Base-by-base conservation (phyloP, 2,888 invertebrate genomes). In the Lacanobia wlatinum region DNA sequence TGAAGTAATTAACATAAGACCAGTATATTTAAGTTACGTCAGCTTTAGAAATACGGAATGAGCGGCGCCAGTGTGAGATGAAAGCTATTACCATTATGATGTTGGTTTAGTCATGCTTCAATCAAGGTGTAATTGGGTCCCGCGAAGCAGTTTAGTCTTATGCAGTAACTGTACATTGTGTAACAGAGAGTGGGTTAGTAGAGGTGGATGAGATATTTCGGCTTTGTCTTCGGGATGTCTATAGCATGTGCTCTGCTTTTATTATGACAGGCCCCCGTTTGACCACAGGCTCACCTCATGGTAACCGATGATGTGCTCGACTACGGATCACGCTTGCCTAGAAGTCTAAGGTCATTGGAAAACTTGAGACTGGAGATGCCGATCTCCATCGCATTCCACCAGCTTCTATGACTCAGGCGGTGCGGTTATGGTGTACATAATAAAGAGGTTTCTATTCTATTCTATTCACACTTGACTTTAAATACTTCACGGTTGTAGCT, bases 21-120 rank as follows among this genome's bases (percentile, higher is more conserved):
- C 43, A 55, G 58, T 55, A 58, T 64, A 52, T 62, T 28, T 72
- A 70, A 21, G 23, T 83, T 83, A 76, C 65, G 68, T 84, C 84
- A 83, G 62, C 46, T 63, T 76, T 68, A 68, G 74, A 73, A 69
- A 70, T 61, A 70, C 69, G 75, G 48, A 81, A 74, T 43, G 46
- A 62, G 48, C 21, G 74, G 59, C 59, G 75, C 70, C 67, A 75
- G 55, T 58, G 67, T 14, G 52, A 67, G 74, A 68, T 48, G 75
- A 78, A 75, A 71, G 69, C 61, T 63, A 79, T 67, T 43, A 74
- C 58, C 53, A 71, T 70, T 60, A 75, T 18, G 50, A 59, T 61
- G 70, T 59, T 67, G 52, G 46, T 64, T 61, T 50, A 52, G 53
- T 66, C 38, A 38, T 62, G 61, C 34, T 73, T 65, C 48, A 65